Evolutionary conservation across 2,888 invertebrate species (phyloP).

Genomic region (Anorthoa munda): DNA sequence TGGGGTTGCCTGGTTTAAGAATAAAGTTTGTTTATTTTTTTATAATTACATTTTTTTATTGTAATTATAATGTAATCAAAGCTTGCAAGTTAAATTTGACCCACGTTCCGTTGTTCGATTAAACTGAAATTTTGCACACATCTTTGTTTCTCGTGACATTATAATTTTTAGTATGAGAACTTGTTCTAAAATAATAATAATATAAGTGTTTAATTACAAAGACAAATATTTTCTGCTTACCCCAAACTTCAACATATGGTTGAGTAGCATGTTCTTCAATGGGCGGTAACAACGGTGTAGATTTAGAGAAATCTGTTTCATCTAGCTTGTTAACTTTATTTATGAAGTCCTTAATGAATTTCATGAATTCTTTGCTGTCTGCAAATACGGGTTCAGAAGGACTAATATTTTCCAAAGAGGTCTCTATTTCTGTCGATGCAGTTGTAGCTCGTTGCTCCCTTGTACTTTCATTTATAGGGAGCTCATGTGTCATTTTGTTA

Average conservation of each 20-base stretch:
- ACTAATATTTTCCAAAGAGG: slow-evolving; percentile 17
- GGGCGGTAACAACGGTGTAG: background rate
- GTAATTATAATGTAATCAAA: too few species aligned
- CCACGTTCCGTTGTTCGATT: too few species aligned
- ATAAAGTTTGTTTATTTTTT: too few species aligned
- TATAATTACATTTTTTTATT: too few species aligned
- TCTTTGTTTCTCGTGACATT: too few species aligned
- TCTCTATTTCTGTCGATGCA: background rate
- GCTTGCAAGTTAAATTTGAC: too few species aligned
- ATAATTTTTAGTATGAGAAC: too few species aligned
- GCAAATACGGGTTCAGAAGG: slow-evolving; percentile 35
- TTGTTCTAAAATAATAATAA: too few species aligned
- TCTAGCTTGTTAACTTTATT: slow-evolving; percentile 44
- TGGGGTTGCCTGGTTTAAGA: too few species aligned
- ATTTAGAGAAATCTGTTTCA: slow-evolving; percentile 42
- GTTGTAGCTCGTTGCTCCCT: background rate
- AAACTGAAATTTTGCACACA: too few species aligned
- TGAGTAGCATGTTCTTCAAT: slow-evolving; percentile 7
- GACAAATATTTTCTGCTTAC: slow-evolving; percentile 48
- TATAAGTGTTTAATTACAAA: background rate
- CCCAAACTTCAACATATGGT: slow-evolving; percentile 48
- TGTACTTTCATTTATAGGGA: background rate
- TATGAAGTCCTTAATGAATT: slow-evolving; percentile 48
- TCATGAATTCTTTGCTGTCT: slow-evolving; percentile 45
- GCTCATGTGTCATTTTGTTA: background rate